phyloP scores from a whole-genome alignment of 2,888 invertebrate species.

The Dusona sp. region DNA sequence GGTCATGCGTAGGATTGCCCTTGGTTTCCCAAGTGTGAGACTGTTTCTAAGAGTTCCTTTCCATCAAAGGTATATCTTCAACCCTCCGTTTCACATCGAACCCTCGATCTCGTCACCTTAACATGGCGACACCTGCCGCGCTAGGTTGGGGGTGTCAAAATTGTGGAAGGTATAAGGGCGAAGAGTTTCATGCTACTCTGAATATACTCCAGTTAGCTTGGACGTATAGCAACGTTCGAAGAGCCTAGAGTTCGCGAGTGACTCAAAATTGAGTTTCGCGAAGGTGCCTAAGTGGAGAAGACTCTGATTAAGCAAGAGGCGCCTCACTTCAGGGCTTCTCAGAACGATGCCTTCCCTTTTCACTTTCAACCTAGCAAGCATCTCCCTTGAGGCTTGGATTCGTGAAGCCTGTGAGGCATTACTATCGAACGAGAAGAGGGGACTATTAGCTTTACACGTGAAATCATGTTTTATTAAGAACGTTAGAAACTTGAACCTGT shows the following conservation, averaged over 20 bases:
- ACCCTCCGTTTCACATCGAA: constrained; percentile 54
- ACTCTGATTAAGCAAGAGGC: constrained; percentile 82
- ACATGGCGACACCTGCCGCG: constrained; percentile 66
- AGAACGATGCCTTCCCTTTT: constrained; percentile 76
- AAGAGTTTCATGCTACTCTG: constrained; percentile 42
- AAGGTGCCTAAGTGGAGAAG: constrained; percentile 81
- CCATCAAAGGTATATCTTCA: constrained; percentile 36
- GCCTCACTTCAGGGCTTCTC: constrained; percentile 40
- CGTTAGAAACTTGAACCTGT: constrained; percentile 1
- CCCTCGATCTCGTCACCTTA: constrained; percentile 60
- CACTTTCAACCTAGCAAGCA: constrained; percentile 67
- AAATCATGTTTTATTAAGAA: constrained; percentile 31
- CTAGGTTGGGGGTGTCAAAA: constrained; percentile 82
- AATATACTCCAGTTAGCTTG: constrained; percentile 69
- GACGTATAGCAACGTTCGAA: constrained; percentile 59
- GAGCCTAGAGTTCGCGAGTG: constrained; percentile 67
- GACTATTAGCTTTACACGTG: constrained; percentile 30
- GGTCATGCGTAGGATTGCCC: constrained; percentile 40
- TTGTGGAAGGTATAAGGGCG: constrained; percentile 72
- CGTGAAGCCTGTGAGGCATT: constrained; percentile 14
- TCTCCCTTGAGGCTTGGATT: constrained; percentile 42
- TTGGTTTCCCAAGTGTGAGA: constrained; percentile 38
- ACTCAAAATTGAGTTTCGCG: constrained; percentile 84
- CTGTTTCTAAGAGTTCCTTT: constrained; percentile 55
- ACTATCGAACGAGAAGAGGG: constrained; percentile 17